Conservation (phyloP, 1,140 invertebrate genomes). For the Nasonia giraulti region DNA sequence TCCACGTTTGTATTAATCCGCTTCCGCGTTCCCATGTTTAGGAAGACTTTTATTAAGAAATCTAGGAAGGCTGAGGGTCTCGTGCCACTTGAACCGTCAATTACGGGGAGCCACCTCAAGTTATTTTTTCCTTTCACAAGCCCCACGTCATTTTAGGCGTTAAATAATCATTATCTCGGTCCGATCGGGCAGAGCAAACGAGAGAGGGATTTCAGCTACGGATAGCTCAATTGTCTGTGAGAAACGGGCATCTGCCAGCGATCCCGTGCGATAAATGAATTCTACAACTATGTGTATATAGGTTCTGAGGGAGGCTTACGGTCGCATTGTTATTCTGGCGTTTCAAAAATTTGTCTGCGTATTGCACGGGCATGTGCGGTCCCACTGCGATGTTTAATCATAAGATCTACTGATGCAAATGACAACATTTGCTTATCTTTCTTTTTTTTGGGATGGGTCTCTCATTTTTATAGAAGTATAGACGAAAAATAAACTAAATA, state of each 20-base stretch:
- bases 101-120: constrained; percentile 38
- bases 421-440: background rate
- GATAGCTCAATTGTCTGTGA: background rate
- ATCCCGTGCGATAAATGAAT: constrained; percentile 18
- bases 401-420: background rate
- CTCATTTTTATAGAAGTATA: too few relatives aligned
- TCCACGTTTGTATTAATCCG: background rate
- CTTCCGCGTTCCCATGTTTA: constrained; percentile 34
- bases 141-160: constrained; percentile 22
- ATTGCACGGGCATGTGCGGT: background rate
- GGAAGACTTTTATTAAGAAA: constrained; percentile 48
- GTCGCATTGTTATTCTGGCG: background rate
- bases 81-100: constrained; percentile 45
- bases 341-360: background rate
- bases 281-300: background rate
- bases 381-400: background rate
- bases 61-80: constrained; percentile 24
- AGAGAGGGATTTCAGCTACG: background rate
- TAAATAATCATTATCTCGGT: constrained; percentile 50
- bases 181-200: constrained; percentile 44
- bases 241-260: constrained; percentile 45
- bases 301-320: background rate
- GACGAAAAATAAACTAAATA: too few relatives aligned
- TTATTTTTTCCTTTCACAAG: background rate
- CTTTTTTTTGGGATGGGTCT: too few relatives aligned